Base-by-base conservation (phyloP, 2,888 invertebrate genomes). In the Lypha dubia region DNA sequence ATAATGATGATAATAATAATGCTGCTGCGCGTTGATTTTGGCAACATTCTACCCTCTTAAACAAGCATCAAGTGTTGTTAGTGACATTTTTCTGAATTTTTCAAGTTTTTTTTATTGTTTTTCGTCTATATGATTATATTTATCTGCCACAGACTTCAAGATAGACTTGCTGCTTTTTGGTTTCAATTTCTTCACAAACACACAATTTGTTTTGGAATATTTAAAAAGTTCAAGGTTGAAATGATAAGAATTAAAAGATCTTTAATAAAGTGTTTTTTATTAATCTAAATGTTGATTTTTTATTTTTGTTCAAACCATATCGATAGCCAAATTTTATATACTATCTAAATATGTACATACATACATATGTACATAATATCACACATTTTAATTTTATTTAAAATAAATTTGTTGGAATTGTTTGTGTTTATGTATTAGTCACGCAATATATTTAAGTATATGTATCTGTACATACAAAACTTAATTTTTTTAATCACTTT, bases 221-320 rank as follows among this genome's bases (percentile, higher is more conserved):
- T 75, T 71, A 68, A 86, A 28, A 85, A 87, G 87, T 86, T 87
- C 86, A 87, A 88, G 87, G 87, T 81, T 87, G 77, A 75, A 71
- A 71, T 85, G 87, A 87, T 87, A 88, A 86, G 81, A 85, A 71
- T 28, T 73, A 17, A 60, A 76, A 79, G 22, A 46, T 46, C 9
- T 70, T 60, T 32, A 9, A 38, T 38, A 38, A 6, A 41, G 8
- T 13, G n/a, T 24, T 46, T 6, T 76, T 76, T 60, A 15, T 58
- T n/a, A 41, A 70, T 11, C n/a, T 13, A 24, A 68, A 58, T 53
- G 38, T 53, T 53, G 13, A 44, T 11, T 32, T 75, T 70, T 46
- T 68, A n/a, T 51, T 67, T 62, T n/a, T 5, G 32, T 28, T 13
- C 13, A 56, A 38, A 73, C 5, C 38, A 20, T 70, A 41, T 53